Conservation (phyloP, 2,888 invertebrate genomes). For the Sinohyriopsis cumingii region DNA sequence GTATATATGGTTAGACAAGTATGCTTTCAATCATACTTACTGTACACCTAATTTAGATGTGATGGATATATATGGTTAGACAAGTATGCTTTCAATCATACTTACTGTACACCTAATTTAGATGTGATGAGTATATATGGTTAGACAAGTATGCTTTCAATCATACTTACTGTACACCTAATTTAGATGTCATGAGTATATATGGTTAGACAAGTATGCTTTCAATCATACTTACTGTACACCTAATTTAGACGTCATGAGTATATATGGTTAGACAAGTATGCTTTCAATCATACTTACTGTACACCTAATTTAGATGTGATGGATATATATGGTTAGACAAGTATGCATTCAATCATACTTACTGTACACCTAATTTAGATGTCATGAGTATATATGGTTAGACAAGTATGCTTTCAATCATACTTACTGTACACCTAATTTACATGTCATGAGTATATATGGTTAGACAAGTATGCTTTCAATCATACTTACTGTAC, state of each 20-base stretch:
- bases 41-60: too few species aligned
- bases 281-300: constrained; percentile 69
- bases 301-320: too few species aligned
- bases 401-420: background rate
- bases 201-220: too few species aligned
- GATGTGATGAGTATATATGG: constrained; percentile 9
- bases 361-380: constrained; percentile 35
- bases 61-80: too few species aligned
- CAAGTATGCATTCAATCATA: background rate
- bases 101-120: constrained; percentile 35
- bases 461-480: too few species aligned
- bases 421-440: constrained; percentile 31
- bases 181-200: constrained; percentile 21
- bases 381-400: constrained; percentile 9
- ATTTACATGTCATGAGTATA: constrained; percentile 21
- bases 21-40: constrained; percentile 69
- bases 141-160: background rate
- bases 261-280: background rate
- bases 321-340: too few species aligned
- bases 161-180: constrained; percentile 31
- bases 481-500: constrained; percentile 22
- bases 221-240: constrained; percentile 22
- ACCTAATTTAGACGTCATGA: constrained; percentile 13
- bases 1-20: background rate
- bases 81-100: background rate